Conservation (phyloP, 2,888 invertebrate species). For the Fabriciana adippe region DNA sequence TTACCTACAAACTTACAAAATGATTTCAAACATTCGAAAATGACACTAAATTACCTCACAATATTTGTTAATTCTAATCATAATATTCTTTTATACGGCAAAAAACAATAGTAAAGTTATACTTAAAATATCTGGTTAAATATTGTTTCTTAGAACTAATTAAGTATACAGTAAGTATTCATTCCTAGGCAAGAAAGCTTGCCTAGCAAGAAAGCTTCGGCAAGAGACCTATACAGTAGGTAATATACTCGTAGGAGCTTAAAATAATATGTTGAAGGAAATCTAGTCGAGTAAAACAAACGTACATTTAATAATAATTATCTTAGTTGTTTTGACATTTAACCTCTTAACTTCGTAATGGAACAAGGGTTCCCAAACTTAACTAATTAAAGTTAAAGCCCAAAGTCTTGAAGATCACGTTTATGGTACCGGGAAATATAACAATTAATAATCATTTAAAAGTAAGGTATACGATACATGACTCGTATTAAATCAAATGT, state of each 20-base stretch:
- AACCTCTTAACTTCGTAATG: conserved; percentile 17
- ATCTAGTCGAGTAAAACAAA: neutral
- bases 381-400: conserved; percentile 33
- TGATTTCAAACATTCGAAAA: no score
- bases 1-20: no score
- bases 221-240: neutral
- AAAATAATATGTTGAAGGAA: neutral
- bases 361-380: conserved; percentile 23
- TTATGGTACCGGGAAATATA: conserved; percentile 10
- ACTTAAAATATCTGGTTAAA: no score
- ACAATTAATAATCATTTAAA: conserved; percentile 17
- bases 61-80: no score
- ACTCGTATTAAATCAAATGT: no score
- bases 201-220: no score
- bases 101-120: no score
- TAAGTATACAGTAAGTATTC: no score
- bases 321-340: conserved; percentile 25
- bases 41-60: no score
- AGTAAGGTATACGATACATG: conserved; percentile 4
- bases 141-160: no score
- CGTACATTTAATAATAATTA: conserved; percentile 7
- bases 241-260: neutral
- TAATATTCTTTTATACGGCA: no score
- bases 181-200: no score
- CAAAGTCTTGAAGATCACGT: conserved; percentile 9